phyloP scores from a whole-genome alignment of 2,797 vertebrate genomes.

The Eurystomus glaucurus region DNA sequence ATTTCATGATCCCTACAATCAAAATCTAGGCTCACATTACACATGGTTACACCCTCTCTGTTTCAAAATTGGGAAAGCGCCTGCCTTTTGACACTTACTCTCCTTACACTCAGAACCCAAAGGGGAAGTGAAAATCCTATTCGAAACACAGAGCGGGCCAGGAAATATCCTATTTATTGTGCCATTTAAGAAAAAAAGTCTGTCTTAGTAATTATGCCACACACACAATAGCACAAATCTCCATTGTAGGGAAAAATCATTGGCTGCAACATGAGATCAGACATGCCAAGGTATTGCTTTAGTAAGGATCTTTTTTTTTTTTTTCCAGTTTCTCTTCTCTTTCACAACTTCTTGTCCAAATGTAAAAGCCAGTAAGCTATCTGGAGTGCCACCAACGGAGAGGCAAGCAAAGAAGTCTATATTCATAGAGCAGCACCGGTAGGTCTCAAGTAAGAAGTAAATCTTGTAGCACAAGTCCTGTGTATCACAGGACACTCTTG shows the following conservation, averaged over 20 bases:
- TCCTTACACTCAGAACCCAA: constrained; percentile 41
- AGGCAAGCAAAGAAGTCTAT: constrained; percentile 7
- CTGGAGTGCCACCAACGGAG: constrained; percentile 60
- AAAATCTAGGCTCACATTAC: constrained; percentile 39
- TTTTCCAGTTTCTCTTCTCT: constrained; percentile 23
- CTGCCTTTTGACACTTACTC: constrained; percentile 74
- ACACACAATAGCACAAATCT: constrained; percentile 71
- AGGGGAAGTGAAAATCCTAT: constrained; percentile 75
- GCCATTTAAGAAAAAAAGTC: constrained; percentile 51
- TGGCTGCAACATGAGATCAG: constrained; percentile 50
- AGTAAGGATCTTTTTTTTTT: not conserved
- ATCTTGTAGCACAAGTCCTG: constrained; percentile 2
- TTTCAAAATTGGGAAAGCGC: constrained; percentile 58
- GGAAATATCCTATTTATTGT: constrained; percentile 79
- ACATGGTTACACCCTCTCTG: constrained; percentile 15
- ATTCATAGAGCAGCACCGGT: not conserved
- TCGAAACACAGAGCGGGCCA: constrained; percentile 54
- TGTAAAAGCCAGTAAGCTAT: constrained; percentile 55
- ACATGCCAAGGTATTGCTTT: constrained; percentile 62
- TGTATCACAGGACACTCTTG: constrained; percentile 3
- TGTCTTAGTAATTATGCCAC: constrained; percentile 50
- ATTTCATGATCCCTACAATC: constrained; percentile 58
- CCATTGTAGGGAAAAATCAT: constrained; percentile 35
- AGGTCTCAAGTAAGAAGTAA: constrained; percentile 48
- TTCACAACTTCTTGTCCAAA: constrained; percentile 41